phyloP scores from a whole-genome alignment of 2,113 vertebrate species.

The Willisornis vidua region DNA sequence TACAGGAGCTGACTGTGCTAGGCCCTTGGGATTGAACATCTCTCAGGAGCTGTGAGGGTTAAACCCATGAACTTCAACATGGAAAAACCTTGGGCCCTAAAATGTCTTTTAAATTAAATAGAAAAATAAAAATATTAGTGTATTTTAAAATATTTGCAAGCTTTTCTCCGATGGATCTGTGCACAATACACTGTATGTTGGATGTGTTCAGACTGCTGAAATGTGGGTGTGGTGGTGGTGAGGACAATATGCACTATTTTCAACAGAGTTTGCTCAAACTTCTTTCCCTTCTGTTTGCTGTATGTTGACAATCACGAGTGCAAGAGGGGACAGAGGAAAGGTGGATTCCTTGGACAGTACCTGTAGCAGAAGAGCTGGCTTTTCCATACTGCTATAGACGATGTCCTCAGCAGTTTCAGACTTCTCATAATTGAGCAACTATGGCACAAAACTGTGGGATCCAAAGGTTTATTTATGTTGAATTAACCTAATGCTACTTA shows the following conservation, averaged over 20 bases:
- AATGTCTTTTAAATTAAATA: neutral
- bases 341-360: neutral
- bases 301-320: neutral
- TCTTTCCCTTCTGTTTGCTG: neutral
- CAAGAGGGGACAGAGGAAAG: neutral
- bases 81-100: neutral
- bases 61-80: neutral
- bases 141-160: neutral
- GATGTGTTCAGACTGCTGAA: neutral
- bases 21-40: neutral
- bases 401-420: neutral
- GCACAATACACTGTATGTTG: neutral
- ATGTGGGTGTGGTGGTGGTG: neutral
- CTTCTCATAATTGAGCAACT: neutral
- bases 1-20: neutral
- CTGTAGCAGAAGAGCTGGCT: neutral
- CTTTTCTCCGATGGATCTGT: neutral
- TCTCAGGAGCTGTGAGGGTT: neutral
- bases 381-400: accelerated
- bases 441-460: neutral
- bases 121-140: neutral
- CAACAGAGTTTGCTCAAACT: neutral
- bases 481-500: neutral
- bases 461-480: neutral
- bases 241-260: neutral